phyloP scores from a whole-genome alignment of 92 coral and sea anemone genomes.

The Phenganax stokvisi region DNA sequence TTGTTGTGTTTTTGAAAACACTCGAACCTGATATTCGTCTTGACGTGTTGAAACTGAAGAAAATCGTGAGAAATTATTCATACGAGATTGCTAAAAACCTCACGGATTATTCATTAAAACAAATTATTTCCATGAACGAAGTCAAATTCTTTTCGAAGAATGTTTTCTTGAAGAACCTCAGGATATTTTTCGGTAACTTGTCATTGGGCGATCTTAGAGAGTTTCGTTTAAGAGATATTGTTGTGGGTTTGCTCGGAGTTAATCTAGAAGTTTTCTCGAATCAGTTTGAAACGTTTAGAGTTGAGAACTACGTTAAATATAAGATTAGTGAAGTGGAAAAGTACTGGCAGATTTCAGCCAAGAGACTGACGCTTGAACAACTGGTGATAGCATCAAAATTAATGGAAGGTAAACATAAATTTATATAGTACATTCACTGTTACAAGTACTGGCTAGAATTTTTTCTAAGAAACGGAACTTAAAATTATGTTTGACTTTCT shows the following conservation, averaged over 20 bases:
- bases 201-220: neutral
- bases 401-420: constrained; percentile 20
- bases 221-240: constrained; percentile 18
- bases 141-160: constrained; percentile 4
- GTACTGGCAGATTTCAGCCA: constrained; percentile 28
- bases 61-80: constrained; percentile 6
- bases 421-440: neutral
- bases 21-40: constrained; percentile 12
- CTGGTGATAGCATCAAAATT: constrained; percentile 22
- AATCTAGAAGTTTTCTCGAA: neutral
- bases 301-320: neutral
- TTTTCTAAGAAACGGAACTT: too few species aligned
- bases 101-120: constrained; percentile 12
- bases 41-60: constrained; percentile 5
- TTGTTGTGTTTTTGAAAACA: neutral
- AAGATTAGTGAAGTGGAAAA: constrained; percentile 17
- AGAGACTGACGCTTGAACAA: constrained; percentile 5
- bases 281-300: neutral
- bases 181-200: constrained; percentile 14
- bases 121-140: constrained; percentile 16
- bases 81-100: constrained; percentile 21
- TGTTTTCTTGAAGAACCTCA: constrained; percentile 9
- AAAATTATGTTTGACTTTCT: too few species aligned
- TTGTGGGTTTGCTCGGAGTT: constrained; percentile 17
- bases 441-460: too few species aligned